phyloP scores from a whole-genome alignment of 2,113 vertebrate genomes.

The Corapipo altera region DNA sequence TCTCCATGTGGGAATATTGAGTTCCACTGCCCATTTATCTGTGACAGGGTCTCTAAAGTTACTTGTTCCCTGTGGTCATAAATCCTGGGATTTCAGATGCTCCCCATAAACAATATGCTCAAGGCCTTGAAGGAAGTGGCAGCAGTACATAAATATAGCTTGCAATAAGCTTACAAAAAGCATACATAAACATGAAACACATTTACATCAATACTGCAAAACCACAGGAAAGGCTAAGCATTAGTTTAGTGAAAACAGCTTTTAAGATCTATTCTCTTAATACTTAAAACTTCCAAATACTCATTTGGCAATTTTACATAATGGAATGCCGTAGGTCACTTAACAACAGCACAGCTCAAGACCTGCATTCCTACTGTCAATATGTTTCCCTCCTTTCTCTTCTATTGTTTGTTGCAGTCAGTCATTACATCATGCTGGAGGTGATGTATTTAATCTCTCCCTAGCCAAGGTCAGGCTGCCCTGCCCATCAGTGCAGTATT shows the following conservation, averaged over 20 bases:
- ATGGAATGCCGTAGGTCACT: fast-evolving
- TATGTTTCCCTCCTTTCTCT: background rate
- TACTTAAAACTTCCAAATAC: background rate
- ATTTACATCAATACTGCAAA: background rate
- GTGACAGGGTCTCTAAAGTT: background rate
- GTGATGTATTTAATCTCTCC: slow-evolving; percentile 5
- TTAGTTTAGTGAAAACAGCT: background rate
- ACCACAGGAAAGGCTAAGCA: background rate
- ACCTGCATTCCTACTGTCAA: fast-evolving
- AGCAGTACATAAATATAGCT: slow-evolving; percentile 15
- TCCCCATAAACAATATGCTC: background rate
- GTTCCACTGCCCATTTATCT: background rate
- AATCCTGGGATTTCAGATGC: background rate
- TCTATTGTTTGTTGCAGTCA: background rate
- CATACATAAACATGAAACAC: background rate
- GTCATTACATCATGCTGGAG: background rate
- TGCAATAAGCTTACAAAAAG: background rate
- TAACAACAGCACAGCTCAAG: background rate
- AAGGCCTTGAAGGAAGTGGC: background rate
- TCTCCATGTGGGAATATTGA: background rate
- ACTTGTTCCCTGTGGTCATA: background rate
- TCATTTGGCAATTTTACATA: background rate
- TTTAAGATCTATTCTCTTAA: background rate
- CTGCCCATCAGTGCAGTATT: background rate
- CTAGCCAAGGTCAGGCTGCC: background rate